Percentiles rank a stretch among this genome's conserved stretches.
These are phyloP conservation scores for Nomia melanderi DNA, from an alignment of 1,140 invertebrate genomes.

Conservation along the genomic window DNA sequence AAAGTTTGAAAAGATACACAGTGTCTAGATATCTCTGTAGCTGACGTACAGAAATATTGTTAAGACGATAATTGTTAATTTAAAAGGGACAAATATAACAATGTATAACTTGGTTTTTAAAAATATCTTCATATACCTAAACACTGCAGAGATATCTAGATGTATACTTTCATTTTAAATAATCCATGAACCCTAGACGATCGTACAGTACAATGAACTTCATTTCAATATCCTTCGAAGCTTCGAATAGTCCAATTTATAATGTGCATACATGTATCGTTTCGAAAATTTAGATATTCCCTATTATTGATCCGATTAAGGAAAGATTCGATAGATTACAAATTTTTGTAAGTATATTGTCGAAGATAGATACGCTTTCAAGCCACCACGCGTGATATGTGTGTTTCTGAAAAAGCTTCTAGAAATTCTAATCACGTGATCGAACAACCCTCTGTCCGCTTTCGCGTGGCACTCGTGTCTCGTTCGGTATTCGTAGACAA, in stretches of 20 bases:
- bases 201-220: background rate
- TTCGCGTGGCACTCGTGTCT: background rate
- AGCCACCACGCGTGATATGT: constrained; percentile 55
- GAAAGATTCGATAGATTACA: background rate
- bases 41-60: no score
- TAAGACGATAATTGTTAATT: no score
- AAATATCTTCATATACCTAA: no score
- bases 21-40: no score
- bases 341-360: constrained; percentile 25
- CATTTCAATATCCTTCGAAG: background rate
- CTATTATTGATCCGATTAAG: background rate
- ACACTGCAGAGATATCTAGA: background rate
- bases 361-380: constrained; percentile 22
- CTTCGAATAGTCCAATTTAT: background rate
- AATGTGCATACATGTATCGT: background rate
- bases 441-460: background rate
- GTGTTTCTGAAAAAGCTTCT: constrained; percentile 41
- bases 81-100: no score
- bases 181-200: background rate
- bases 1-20: no score
- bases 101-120: no score
- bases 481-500: background rate
- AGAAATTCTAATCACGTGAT: constrained; percentile 10
- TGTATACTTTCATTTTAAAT: background rate
- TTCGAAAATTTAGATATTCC: background rate